phyloP scores from a whole-genome alignment of 2,797 vertebrate species.

The Thripadectes ignobilis region DNA sequence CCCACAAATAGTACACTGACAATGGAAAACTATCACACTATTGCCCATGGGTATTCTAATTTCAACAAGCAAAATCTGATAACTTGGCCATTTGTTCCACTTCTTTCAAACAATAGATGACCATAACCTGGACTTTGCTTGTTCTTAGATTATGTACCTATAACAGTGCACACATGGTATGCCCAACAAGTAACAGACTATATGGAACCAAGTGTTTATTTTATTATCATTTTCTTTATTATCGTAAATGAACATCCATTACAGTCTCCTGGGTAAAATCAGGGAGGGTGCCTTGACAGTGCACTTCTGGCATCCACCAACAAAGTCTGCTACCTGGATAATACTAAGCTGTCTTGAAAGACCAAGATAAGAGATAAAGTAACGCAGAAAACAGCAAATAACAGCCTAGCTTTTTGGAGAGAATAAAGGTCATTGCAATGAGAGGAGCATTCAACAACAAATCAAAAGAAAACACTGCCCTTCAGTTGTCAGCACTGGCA shows the following conservation, averaged over 20 bases:
- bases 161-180: fast-evolving
- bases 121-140: background rate
- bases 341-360: background rate
- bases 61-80: background rate
- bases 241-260: background rate
- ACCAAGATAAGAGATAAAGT: background rate
- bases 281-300: background rate
- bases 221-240: background rate
- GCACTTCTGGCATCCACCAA: background rate
- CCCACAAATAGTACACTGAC: background rate
- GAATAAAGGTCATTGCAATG: background rate
- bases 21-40: background rate
- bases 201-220: background rate
- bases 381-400: background rate
- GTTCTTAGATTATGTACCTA: fast-evolving
- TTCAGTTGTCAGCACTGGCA: background rate
- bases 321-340: background rate
- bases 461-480: background rate
- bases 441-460: background rate
- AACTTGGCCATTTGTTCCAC: background rate
- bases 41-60: background rate
- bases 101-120: background rate
- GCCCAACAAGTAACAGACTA: background rate
- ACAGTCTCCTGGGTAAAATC: background rate
- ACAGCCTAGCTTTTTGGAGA: background rate